These are phyloP conservation scores for Malacoraja senta DNA, from an alignment of 2,797 vertebrate genomes.

Conservation along the genomic window DNA sequence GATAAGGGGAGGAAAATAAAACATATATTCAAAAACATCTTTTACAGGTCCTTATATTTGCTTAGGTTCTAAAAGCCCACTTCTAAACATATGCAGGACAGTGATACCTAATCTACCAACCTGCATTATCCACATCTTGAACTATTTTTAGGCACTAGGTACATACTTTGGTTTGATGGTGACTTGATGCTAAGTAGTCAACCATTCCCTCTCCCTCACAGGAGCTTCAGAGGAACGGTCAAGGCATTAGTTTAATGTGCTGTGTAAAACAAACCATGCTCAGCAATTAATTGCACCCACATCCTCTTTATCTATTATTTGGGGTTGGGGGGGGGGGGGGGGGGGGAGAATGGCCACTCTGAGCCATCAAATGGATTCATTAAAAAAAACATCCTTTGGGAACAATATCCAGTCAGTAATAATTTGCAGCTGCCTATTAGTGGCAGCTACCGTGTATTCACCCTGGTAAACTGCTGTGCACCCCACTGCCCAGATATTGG, in stretches of 20 bases:
- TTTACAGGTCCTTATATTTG: neutral
- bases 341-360: neutral
- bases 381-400: neutral
- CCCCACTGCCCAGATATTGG: neutral
- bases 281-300: neutral
- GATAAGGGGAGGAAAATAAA: neutral
- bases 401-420: neutral
- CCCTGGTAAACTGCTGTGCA: neutral
- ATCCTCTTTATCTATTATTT: neutral
- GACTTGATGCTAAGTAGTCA: neutral
- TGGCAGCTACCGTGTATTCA: neutral
- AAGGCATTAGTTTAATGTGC: neutral
- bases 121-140: neutral
- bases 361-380: neutral
- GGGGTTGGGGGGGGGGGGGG: neutral
- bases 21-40: neutral
- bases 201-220: too few species aligned
- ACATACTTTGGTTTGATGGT: slow-evolving; percentile 33
- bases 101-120: slow-evolving; percentile 23
- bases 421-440: neutral
- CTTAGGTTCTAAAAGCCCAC: neutral
- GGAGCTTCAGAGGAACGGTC: neutral
- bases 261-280: neutral
- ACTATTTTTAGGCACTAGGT: slow-evolving; percentile 30
- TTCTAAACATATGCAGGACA: neutral